Conservation (phyloP, 2,888 invertebrate genomes). For the Eugnorisma glareosa region DNA sequence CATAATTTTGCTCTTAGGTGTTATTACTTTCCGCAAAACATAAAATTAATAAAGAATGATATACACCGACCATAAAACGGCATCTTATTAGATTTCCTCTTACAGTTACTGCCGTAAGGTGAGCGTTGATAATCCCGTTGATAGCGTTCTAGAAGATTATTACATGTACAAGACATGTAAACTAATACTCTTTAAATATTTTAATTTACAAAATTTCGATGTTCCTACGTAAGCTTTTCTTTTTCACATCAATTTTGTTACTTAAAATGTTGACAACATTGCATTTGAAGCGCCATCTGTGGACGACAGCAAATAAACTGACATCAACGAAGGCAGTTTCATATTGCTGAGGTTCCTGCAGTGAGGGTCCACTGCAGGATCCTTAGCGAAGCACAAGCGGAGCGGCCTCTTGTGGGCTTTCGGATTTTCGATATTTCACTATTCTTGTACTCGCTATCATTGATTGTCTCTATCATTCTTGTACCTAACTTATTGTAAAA, state of each 20-base stretch:
- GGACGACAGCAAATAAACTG: no score
- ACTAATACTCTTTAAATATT: conserved; percentile 19
- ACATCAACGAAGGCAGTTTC: no score
- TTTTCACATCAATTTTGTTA: background rate
- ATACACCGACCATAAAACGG: conserved; percentile 64
- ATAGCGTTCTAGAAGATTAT: conserved; percentile 41
- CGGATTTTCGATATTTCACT: no score
- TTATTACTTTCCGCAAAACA: conserved; percentile 56
- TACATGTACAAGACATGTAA: conserved; percentile 26
- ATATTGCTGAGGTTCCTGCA: background rate
- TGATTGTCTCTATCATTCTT: background rate
- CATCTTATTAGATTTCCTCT: conserved; percentile 64
- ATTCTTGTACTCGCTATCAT: background rate
- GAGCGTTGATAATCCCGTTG: conserved; percentile 53
- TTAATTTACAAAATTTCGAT: background rate
- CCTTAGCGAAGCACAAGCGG: background rate
- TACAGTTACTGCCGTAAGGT: conserved; percentile 50
- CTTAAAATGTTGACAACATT: no score
- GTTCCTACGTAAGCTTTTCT: background rate
- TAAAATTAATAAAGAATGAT: conserved; percentile 67
- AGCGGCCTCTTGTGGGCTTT: background rate
- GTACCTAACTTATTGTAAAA: background rate
- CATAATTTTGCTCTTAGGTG: conserved; percentile 51
- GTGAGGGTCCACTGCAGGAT: background rate
- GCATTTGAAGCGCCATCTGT: no score